These are phyloP conservation scores for Tipula vernalis DNA, from an alignment of 2,888 invertebrate species.

Conservation along the genomic window DNA sequence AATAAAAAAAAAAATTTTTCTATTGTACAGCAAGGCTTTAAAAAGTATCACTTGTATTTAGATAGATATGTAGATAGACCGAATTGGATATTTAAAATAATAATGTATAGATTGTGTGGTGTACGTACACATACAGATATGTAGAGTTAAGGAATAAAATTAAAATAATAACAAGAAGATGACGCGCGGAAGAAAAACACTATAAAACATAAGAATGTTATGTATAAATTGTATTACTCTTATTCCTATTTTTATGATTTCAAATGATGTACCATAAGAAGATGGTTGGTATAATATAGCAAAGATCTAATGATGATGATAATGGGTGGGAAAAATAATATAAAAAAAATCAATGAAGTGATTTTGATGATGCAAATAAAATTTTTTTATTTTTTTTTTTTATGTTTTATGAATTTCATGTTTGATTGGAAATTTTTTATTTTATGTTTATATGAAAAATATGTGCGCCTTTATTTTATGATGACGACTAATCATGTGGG, in stretches of 20 bases:
- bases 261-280: not conserved
- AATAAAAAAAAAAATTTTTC: not conserved
- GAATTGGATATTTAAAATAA: not conserved
- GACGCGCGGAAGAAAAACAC: not conserved
- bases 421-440: not conserved
- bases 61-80: not conserved
- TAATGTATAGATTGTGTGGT: not conserved
- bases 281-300: not conserved
- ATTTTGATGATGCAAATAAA: slow-evolving; percentile 4
- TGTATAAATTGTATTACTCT: not conserved
- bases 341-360: slow-evolving; percentile 4
- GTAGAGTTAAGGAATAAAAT: not conserved
- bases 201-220: slow-evolving; percentile 4
- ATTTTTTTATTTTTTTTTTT: not conserved
- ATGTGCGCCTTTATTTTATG: not conserved
- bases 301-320: slow-evolving; percentile 4
- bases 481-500: not conserved
- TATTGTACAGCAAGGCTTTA: not conserved
- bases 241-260: not conserved
- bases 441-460: slow-evolving; percentile 4
- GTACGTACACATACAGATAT: not conserved
- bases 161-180: not conserved
- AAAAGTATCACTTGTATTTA: not conserved
- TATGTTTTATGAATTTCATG: not conserved
- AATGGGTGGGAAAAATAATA: slow-evolving; percentile 4